Evolutionary conservation across 2,113 vertebrate genomes (phyloP).

Genomic region (Furnarius figulus): DNA sequence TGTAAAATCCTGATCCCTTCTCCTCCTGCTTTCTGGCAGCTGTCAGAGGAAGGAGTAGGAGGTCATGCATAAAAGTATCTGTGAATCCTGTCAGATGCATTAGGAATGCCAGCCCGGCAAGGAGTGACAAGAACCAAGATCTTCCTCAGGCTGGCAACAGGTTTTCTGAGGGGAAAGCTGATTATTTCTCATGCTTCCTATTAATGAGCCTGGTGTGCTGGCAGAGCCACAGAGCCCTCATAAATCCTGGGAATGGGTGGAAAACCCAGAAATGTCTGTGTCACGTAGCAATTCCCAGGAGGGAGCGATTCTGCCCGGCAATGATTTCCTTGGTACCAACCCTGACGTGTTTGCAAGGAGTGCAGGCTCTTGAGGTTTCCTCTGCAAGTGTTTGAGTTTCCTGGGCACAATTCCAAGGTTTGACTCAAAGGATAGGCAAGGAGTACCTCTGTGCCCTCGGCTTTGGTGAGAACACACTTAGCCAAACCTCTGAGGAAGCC

Average conservation of each 20-base stretch:
- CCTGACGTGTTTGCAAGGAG: background rate
- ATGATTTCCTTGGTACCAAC: background rate
- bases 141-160: background rate
- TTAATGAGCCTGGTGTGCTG: background rate
- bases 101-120: background rate
- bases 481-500: slow-evolving; percentile 9
- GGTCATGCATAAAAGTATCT: slow-evolving; percentile 13
- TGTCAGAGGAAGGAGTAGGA: slow-evolving; percentile 35
- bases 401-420: slow-evolving; percentile 25
- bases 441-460: background rate
- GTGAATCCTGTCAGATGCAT: background rate
- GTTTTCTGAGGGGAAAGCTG: background rate
- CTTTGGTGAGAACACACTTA: slow-evolving; percentile 4
- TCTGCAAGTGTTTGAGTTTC: background rate
- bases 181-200: slow-evolving; percentile 4
- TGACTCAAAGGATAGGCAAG: background rate
- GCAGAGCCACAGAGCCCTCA: background rate
- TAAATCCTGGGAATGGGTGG: background rate
- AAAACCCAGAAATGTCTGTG: background rate
- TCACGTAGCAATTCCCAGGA: background rate
- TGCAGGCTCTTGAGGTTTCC: background rate
- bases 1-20: slow-evolving; percentile 27
- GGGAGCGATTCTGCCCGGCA: background rate
- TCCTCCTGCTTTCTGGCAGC: background rate
- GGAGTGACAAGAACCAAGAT: background rate